phyloP scores from a whole-genome alignment of 2,113 vertebrate species.

The Caretta caretta region DNA sequence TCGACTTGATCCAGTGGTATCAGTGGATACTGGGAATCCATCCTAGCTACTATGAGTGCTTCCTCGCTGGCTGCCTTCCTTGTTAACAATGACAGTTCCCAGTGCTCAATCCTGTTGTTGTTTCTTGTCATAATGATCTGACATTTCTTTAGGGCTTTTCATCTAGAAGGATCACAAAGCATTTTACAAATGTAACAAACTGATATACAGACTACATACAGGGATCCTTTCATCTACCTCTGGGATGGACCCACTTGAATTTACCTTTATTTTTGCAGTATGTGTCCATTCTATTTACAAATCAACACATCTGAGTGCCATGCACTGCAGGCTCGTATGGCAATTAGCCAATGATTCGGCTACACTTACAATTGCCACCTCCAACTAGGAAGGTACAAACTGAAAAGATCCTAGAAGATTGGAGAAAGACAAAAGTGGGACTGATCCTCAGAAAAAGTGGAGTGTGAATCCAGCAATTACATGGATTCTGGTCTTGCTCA shows the following conservation, averaged over 20 bases:
- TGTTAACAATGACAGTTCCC: not conserved
- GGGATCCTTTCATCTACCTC: not conserved
- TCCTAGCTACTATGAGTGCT: not conserved
- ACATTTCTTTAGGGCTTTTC: not conserved
- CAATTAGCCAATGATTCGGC: not conserved
- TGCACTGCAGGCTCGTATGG: not conserved
- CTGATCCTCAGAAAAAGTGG: not conserved
- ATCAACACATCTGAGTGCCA: not conserved
- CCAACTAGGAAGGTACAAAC: not conserved
- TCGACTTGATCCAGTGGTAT: not conserved
- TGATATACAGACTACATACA: not conserved
- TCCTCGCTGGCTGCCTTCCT: not conserved
- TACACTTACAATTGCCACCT: not conserved
- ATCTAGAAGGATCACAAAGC: not conserved
- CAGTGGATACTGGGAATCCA: not conserved
- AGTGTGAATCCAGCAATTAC: not conserved
- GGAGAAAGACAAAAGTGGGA: not conserved
- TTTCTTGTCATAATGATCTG: not conserved
- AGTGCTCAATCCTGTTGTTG: not conserved
- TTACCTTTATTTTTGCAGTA: not conserved
- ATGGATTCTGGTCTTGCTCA: rapidly evolving
- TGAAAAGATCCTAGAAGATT: not conserved
- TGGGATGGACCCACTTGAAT: not conserved
- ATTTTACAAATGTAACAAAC: not conserved
- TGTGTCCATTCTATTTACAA: not conserved